Percentiles rank a stretch among this genome's conserved stretches.
Evolutionary conservation across 2,888 invertebrate genomes (phyloP).

Genomic region (Hoplodrina blanda): DNA sequence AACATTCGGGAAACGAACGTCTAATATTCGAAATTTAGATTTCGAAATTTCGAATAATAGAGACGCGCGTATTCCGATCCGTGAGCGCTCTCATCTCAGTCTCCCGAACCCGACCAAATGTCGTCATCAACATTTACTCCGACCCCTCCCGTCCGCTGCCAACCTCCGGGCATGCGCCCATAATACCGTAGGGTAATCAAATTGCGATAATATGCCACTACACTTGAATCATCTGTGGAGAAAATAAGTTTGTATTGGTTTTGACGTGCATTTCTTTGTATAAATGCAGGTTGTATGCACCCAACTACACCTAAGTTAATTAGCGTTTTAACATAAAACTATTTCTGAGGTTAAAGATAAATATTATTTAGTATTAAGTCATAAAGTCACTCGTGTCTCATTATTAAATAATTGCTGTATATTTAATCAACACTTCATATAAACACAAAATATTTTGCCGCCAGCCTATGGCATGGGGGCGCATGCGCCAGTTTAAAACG

Average conservation of each 20-base stretch:
- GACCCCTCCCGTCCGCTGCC: slow-evolving; percentile 66
- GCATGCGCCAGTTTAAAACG: slow-evolving; percentile 88
- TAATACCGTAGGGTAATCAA: slow-evolving; percentile 79
- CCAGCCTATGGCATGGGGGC: slow-evolving; percentile 72
- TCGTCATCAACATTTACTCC: slow-evolving; percentile 83
- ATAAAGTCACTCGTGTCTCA: neutral
- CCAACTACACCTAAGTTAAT: neutral
- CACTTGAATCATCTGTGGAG: slow-evolving; percentile 54
- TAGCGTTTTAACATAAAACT: neutral
- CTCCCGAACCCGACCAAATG: slow-evolving; percentile 81
- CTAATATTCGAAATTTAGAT: slow-evolving; percentile 55
- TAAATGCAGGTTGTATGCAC: neutral
- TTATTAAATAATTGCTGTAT: slow-evolving; percentile 3
- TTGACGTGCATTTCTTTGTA: slow-evolving; percentile 7
- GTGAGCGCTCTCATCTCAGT: slow-evolving; percentile 72
- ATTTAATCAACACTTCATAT: slow-evolving; percentile 19
- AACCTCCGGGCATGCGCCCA: slow-evolving; percentile 78
- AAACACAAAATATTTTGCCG: slow-evolving; percentile 81
- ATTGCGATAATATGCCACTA: slow-evolving; percentile 73
- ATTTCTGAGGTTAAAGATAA: too few species aligned
- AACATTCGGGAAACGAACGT: slow-evolving; percentile 35
- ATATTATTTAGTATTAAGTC: neutral
- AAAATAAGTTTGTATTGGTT: slow-evolving; percentile 18
- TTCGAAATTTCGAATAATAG: slow-evolving; percentile 58
- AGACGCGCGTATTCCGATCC: slow-evolving; percentile 59